Evolutionary conservation across 2,888 invertebrate species (phyloP).

Genomic region (Ferrisia virgata): DNA sequence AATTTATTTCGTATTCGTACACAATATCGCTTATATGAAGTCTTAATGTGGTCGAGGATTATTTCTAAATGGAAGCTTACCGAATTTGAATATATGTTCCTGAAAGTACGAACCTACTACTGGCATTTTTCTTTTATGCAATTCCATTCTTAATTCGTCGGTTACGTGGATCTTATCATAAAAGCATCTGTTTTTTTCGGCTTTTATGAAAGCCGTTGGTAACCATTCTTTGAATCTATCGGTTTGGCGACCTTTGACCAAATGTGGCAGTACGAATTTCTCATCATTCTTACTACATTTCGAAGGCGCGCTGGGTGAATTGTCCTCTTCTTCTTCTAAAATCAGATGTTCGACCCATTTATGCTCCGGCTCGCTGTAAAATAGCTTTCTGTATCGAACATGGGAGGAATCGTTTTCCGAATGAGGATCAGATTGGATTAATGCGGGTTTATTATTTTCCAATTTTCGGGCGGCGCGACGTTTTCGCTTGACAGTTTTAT

Average conservation of each 20-base stretch:
- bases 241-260: constrained; percentile 34
- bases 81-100: constrained; percentile 38
- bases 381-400: background rate
- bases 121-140: constrained; percentile 39
- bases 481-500: background rate
- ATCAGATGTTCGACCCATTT: constrained; percentile 38
- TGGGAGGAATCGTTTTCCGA: background rate
- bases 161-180: constrained; percentile 33
- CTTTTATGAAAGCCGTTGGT: constrained; percentile 31
- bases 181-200: background rate
- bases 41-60: constrained; percentile 26
- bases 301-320: background rate
- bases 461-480: background rate
- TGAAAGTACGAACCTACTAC: constrained; percentile 26
- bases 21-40: background rate
- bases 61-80: constrained; percentile 29
- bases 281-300: background rate
- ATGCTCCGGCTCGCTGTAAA: background rate
- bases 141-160: constrained; percentile 31
- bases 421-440: background rate
- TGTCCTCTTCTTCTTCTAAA: background rate
- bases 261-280: background rate
- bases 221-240: background rate
- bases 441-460: no score
- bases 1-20: background rate